phyloP scores from a whole-genome alignment of 2,113 vertebrate genomes.

The Felis chaus region DNA sequence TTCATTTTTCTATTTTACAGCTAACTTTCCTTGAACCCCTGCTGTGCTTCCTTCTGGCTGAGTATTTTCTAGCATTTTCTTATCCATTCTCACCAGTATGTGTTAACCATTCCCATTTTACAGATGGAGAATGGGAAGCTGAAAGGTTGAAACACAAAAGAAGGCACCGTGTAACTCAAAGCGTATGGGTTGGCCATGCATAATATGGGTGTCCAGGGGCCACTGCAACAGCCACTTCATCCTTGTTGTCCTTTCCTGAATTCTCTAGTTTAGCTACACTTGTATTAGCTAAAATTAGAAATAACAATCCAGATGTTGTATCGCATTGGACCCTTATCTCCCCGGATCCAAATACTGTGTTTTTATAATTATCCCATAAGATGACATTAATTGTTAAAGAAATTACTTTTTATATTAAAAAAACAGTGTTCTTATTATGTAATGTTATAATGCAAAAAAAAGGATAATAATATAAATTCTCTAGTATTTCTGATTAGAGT shows the following conservation, averaged over 20 bases:
- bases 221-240: neutral
- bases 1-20: neutral
- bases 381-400: neutral
- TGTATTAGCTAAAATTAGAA: neutral
- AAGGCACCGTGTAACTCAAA: neutral
- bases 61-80: neutral
- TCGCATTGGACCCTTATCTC: neutral
- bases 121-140: neutral
- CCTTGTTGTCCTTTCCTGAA: neutral
- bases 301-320: neutral
- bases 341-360: neutral
- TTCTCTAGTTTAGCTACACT: neutral
- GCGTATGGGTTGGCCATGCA: neutral
- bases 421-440: neutral
- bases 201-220: no score
- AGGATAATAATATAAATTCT: neutral
- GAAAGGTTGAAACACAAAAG: neutral
- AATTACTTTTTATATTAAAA: neutral
- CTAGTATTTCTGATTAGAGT: neutral
- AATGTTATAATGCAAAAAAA: neutral
- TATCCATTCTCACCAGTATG: neutral
- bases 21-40: neutral
- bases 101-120: neutral
- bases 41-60: neutral
- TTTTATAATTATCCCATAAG: neutral